A percentile compares a stretch with the other conserved stretches of the same genome.
phyloP scores from a whole-genome alignment of 2,113 vertebrate species.

The Phrynosoma blainvillii region DNA sequence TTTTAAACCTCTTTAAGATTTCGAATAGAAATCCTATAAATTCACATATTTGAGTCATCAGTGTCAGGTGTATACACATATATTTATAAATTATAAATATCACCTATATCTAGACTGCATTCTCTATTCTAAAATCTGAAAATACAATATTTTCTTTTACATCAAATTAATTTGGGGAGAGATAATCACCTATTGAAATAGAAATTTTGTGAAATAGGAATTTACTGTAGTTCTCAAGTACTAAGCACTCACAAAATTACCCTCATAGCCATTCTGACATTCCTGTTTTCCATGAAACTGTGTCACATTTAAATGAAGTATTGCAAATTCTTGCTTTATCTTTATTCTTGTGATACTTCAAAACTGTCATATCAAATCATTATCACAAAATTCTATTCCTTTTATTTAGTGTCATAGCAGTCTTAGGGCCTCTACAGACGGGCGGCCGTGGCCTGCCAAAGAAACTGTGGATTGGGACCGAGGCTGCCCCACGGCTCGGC shows the following conservation, averaged over 20 bases:
- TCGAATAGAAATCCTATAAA: neutral
- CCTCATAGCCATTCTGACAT: too few relatives aligned
- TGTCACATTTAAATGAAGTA: neutral
- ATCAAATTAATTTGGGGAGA: neutral
- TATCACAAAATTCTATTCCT: neutral
- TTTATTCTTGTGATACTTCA: neutral
- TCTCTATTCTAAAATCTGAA: neutral
- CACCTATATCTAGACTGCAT: neutral
- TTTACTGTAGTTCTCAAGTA: neutral
- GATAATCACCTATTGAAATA: neutral
- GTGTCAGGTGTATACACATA: neutral
- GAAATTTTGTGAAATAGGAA: neutral
- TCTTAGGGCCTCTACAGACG: too few relatives aligned
- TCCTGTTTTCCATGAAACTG: neutral
- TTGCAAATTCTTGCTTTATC: neutral
- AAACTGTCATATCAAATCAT: neutral
- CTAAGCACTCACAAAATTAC: neutral
- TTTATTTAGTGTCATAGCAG: neutral
- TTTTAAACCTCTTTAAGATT: neutral
- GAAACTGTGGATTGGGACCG: too few relatives aligned
- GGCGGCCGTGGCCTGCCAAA: too few relatives aligned
- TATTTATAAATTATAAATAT: neutral
- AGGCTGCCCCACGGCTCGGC: too few relatives aligned
- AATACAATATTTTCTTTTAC: neutral
- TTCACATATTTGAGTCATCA: too few relatives aligned